Base-by-base conservation (phyloP, 2,113 vertebrate species). In the Smithornis capensis region DNA sequence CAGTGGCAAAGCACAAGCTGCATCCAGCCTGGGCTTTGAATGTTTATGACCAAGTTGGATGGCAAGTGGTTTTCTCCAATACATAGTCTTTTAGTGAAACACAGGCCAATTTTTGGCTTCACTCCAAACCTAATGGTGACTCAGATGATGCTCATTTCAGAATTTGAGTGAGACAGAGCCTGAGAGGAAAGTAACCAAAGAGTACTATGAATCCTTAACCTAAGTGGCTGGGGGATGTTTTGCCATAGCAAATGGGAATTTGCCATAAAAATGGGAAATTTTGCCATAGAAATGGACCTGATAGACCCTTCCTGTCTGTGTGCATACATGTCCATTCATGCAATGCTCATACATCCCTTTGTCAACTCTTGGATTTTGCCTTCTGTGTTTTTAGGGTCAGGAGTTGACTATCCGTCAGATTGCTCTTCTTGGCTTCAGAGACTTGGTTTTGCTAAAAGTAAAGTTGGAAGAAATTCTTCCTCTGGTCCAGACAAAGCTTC, bases 361-460 rank as follows among this genome's bases (percentile, higher is more conserved):
- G 40, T 44, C 7, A 44, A 67, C 37, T n/a, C 16, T 38, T 60
- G 63, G 37, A 65, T 77, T 89, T 88, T 95, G 37, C n/a, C 35
- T 91, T 65, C 28, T 94, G 22, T 68, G 53, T 35, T 69, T 92
- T 37, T 81, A 99, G 99, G 99, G 99, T 47, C 99, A 99, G 98
- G 99, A 99, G 94, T 94, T 99, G 89, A 99, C 99, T 1, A 98
- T 99, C 65, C 98, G 99, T 82, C 99, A 99, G 98, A 99, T 99
- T 96, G 97, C 98, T 75, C 97, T 99, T 83, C 97, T 99, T 89
- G 98, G 99, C 87, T 99, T 99, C 97, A 98, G 99, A 55, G 98
- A 99, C 96, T 97, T 98, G 88, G 99, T 99, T 52, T 96, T 99
- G 90, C 91, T 99, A 75, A 99, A 99, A 97, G 98, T 98, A 63